A percentile compares a stretch with the other conserved stretches of the same genome.
Conservation (phyloP, 2,888 invertebrate species). For the Apamea sordens region DNA sequence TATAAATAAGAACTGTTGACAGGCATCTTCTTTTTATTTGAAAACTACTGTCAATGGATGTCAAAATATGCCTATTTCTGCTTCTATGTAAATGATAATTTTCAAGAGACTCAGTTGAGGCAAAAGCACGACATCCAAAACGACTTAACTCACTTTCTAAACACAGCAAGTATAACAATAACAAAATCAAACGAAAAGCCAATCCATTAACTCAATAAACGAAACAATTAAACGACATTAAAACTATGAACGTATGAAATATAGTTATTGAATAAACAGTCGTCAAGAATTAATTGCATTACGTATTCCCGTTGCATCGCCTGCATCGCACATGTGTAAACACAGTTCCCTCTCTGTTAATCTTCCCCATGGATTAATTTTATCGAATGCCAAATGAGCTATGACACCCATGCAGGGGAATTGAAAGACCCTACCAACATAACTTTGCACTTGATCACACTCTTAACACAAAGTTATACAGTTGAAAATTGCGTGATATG, state of each 20-base stretch:
- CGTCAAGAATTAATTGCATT: slow-evolving; percentile 84
- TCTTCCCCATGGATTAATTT: slow-evolving; percentile 87
- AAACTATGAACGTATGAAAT: slow-evolving; percentile 75
- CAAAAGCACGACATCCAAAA: neutral
- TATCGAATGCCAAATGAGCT: slow-evolving; percentile 89
- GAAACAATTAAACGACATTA: slow-evolving; percentile 69
- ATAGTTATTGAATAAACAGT: slow-evolving; percentile 78
- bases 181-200: slow-evolving; percentile 41
- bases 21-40: too few species aligned
- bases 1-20: neutral
- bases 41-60: neutral
- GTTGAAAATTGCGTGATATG: slow-evolving; percentile 65
- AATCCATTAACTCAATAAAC: slow-evolving; percentile 68
- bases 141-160: neutral
- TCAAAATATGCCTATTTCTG: neutral
- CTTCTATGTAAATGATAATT: neutral
- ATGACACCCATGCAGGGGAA: slow-evolving; percentile 84
- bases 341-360: slow-evolving; percentile 80
- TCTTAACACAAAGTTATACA: slow-evolving; percentile 67
- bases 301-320: slow-evolving; percentile 72
- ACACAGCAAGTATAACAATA: slow-evolving; percentile 10
- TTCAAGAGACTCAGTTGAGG: too few species aligned
- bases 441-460: slow-evolving; percentile 55
- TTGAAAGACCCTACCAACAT: slow-evolving; percentile 73
- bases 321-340: slow-evolving; percentile 83